Evolutionary conservation across 2,797 vertebrate genomes (phyloP).

Genomic region (Tamandua tetradactyla): DNA sequence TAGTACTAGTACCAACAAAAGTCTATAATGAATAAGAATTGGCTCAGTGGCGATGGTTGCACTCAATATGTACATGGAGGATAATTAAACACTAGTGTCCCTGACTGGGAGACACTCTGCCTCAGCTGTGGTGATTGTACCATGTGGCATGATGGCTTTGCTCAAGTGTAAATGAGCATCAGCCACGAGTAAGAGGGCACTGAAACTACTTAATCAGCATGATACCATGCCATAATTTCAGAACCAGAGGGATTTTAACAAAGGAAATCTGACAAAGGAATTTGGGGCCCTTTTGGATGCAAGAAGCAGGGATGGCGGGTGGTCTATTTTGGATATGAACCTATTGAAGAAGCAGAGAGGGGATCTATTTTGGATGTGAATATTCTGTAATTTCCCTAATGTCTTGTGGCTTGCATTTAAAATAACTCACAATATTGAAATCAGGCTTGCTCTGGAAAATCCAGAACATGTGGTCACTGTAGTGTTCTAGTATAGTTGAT

Average conservation of each 20-base stretch:
- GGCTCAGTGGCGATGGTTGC: neutral
- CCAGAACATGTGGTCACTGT: neutral
- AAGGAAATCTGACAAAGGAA: neutral
- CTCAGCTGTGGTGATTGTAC: neutral
- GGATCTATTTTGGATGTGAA: neutral
- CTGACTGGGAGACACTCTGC: neutral
- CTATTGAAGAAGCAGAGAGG: no score
- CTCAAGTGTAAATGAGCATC: constrained; percentile 32
- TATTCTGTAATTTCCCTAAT: neutral
- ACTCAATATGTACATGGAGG: constrained; percentile 38
- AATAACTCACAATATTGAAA: neutral
- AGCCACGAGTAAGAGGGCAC: neutral
- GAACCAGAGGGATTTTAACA: neutral
- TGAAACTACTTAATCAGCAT: neutral
- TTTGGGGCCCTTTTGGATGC: neutral
- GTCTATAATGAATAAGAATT: neutral
- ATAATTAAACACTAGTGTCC: constrained; percentile 52
- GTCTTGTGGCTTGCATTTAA: neutral
- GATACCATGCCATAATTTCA: neutral
- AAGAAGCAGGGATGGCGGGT: neutral
- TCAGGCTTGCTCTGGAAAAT: constrained; percentile 10
- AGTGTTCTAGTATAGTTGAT: neutral
- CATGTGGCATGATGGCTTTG: neutral
- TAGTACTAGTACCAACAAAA: neutral
- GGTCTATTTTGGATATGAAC: neutral